phyloP scores from a whole-genome alignment of 2,113 vertebrate genomes.

The Hippoglossus stenolepis region DNA sequence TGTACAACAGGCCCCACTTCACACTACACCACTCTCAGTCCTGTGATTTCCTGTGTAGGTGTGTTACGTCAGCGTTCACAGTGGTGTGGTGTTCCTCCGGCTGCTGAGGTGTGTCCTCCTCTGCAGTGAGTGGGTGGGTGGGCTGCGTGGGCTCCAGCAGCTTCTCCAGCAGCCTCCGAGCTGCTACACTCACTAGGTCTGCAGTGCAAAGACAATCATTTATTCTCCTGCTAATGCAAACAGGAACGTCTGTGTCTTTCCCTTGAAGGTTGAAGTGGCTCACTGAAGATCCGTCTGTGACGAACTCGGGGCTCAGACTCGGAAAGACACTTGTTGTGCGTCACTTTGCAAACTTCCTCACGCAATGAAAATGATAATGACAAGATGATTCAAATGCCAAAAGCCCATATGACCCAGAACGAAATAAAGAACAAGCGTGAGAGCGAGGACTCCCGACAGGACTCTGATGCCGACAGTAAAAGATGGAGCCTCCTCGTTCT shows the following conservation, averaged over 20 bases:
- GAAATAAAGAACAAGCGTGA: neutral
- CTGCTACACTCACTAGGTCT: conserved; percentile 7
- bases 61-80: conserved; percentile 41
- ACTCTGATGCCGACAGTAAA: conserved; percentile 15
- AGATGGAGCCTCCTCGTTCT: conserved; percentile 38
- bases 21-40: neutral
- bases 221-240: conserved; percentile 4
- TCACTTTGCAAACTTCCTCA: too few species aligned
- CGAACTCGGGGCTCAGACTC: too few species aligned
- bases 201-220: neutral
- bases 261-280: neutral
- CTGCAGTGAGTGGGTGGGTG: conserved; percentile 46
- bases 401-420: neutral
- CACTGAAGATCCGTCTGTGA: too few species aligned
- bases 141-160: conserved; percentile 52
- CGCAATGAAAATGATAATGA: too few species aligned
- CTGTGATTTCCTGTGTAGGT: conserved; percentile 2
- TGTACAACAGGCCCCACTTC: neutral
- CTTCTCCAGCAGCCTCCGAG: conserved; percentile 48
- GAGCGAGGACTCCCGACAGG: neutral
- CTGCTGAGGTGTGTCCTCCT: conserved; percentile 39
- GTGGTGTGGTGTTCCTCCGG: conserved; percentile 28
- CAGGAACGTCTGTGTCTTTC: neutral
- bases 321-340: too few species aligned
- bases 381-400: neutral